Evolutionary conservation across 2,888 invertebrate genomes (phyloP), one percentile per base, ranked within the genome.

Genomic region (Argynnis bischoffii): DNA sequence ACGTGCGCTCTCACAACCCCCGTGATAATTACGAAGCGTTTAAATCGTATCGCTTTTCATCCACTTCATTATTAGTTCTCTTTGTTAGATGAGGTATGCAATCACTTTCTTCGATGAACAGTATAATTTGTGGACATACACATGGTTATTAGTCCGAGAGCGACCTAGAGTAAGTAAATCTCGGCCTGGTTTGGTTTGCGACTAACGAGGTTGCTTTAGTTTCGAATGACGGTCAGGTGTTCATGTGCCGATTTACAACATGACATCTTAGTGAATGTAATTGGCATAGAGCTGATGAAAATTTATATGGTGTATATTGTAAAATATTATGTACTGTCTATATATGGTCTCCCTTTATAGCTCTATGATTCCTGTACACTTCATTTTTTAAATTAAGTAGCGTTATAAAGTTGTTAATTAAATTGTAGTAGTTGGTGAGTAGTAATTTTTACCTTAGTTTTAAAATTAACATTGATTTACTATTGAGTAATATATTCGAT

Each of bases 1-100:
- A 54, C 68, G 65, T 72, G 74, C 85, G 87, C 86, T 88, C 88
- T 86, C 88, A 56, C 64, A 51, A 55, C 76, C 69, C 69, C 72
- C 73, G 66, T 21, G 66, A 54, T 61, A 70, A 72, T 74, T 73
- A 75, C 68, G 67, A 72, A 70, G 69, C 71, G 68, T 55, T 64
- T 66, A 76, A 76, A 72, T 68, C 64, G 72, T 65, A 67, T 72
- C 70, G 63, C 72, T 67, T 66, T 64, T 71, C 61, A 74, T 82
- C 73, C 83, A 84, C 78, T 79, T 64, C 80, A 67, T 66, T 70
- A 63, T 78, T 73, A 69, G 66, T 73, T 76, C 66, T 69, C 61
- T 21, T 18, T 55, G 21, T 54, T 35, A 55, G 50, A 54, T 3
- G 21, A 14, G 1, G 15, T 51, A 47, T 67, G 63, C 50, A 50